Evolutionary conservation across 2,888 invertebrate species (phyloP).

Genomic region (Acanthosepion pharaonis): DNA sequence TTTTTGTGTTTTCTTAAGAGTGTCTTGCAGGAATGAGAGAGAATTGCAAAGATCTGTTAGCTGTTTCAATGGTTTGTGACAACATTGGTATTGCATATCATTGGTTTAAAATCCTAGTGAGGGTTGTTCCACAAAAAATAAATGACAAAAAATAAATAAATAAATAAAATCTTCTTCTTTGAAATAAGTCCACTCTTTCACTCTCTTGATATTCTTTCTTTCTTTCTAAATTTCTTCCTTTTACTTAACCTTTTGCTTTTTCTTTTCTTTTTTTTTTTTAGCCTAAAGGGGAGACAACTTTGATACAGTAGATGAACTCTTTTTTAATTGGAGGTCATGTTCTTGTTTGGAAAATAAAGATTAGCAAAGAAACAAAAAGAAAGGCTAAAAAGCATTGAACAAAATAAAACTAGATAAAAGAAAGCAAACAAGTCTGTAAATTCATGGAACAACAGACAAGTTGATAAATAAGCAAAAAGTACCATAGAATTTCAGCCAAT

Average conservation of each 20-base stretch:
- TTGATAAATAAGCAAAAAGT: slow-evolving; percentile 33
- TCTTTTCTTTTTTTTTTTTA: neutral
- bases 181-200: neutral
- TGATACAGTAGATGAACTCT: neutral
- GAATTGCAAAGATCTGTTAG: neutral
- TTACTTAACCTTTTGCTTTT: neutral
- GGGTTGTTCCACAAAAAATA: neutral
- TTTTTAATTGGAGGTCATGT: slow-evolving; percentile 22
- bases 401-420: neutral
- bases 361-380: neutral
- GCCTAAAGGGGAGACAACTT: slow-evolving; percentile 10
- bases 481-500: slow-evolving; percentile 18
- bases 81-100: neutral
- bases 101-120: neutral
- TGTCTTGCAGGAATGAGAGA: neutral
- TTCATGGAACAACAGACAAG: slow-evolving; percentile 21
- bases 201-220: neutral
- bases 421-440: neutral
- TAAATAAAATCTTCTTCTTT: neutral
- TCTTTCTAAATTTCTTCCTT: neutral
- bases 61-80: slow-evolving; percentile 21
- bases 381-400: neutral
- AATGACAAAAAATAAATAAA: neutral
- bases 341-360: slow-evolving; percentile 33
- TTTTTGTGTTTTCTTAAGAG: neutral